Evolutionary conservation across 1,140 invertebrate species (phyloP), one percentile per base, ranked within the genome.

Genomic region (Drosophila oshimai): DNA sequence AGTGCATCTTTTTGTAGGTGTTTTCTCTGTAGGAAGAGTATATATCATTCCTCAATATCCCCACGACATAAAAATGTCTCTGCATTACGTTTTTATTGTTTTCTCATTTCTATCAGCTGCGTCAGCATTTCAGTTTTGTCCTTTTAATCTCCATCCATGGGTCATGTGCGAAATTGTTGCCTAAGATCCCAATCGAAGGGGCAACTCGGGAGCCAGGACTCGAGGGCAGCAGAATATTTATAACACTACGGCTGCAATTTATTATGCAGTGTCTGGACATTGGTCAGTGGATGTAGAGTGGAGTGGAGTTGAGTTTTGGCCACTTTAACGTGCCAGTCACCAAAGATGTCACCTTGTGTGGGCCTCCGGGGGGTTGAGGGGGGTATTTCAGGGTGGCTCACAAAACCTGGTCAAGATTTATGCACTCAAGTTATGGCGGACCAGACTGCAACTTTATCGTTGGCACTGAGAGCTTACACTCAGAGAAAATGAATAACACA

Each of bases 371-470:
- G 22, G 26, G 7, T 15, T 3, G 10, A 24, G 1, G 10, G n/a
- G 12, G n/a, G 7, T 10, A 2, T 7, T 17, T 36, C 12, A 3
- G 54, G 15, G 6, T 1, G n/a, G 2, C 24, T 60, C 26, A 70
- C 22, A 55, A 51, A 71, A 50, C 68, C 53, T 44, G 67, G 45
- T 57, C 60, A 87, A 86, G 81, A 86, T 86, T 87, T 87, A 86
- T 87, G 81, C 76, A 81, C 58, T 58, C 81, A 65, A 87, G 81
- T 81, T 87, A 86, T 86, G 81, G 76, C 68, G 50, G 51, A 41
- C 41, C 79, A 69, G 77, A 81, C 68, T 77, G 79, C 74, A 86
- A 86, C 80, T 86, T 84, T 84, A 86, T 84, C 79, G 79, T 78
- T 62, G 39, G 36, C 41, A 64, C 46, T 31, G 49, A 39, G 37